These are phyloP conservation scores for Meteorus colon DNA, from an alignment of 2,888 invertebrate genomes.

Conservation along the genomic window DNA sequence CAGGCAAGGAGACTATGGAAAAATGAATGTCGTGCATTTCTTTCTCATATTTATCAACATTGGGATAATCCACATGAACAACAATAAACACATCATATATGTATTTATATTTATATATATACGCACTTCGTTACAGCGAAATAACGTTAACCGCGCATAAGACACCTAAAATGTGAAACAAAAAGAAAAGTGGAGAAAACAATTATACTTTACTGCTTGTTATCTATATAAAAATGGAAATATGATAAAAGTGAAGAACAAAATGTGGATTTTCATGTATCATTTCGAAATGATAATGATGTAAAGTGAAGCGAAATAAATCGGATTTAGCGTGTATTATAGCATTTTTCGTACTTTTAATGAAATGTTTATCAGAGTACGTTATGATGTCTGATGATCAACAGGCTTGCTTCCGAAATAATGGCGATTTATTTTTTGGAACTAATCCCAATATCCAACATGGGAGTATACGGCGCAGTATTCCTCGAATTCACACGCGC, in stretches of 20 bases:
- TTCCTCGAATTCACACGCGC: conserved; percentile 23
- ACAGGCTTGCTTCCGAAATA: conserved; percentile 50
- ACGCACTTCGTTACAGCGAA: conserved; percentile 45
- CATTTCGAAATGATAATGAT: too few species aligned
- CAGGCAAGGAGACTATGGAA: too few species aligned
- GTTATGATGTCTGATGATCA: conserved; percentile 20
- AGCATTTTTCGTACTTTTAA: too few species aligned
- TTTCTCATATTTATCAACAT: conserved; percentile 25
- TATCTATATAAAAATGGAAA: background rate
- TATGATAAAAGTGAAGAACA: too few species aligned
- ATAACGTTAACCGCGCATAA: conserved; percentile 43
- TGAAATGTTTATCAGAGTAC: conserved; percentile 36
- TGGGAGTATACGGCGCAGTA: conserved; percentile 46
- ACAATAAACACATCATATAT: conserved; percentile 47
- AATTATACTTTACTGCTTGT: background rate
- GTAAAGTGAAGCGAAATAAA: too few species aligned
- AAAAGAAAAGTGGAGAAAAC: conserved; percentile 21
- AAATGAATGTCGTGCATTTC: conserved; percentile 16
- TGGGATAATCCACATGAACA: background rate
- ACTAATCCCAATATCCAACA: conserved; percentile 50
- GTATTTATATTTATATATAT: too few species aligned
- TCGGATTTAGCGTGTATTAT: too few species aligned
- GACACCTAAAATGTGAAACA: conserved; percentile 44
- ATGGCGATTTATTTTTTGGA: conserved; percentile 49
- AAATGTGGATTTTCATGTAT: too few species aligned